A percentile compares a stretch with the other conserved stretches of the same genome.
These are phyloP conservation scores for Amphilophus citrinellus DNA, from an alignment of 2,113 vertebrate species.

Conservation along the genomic window DNA sequence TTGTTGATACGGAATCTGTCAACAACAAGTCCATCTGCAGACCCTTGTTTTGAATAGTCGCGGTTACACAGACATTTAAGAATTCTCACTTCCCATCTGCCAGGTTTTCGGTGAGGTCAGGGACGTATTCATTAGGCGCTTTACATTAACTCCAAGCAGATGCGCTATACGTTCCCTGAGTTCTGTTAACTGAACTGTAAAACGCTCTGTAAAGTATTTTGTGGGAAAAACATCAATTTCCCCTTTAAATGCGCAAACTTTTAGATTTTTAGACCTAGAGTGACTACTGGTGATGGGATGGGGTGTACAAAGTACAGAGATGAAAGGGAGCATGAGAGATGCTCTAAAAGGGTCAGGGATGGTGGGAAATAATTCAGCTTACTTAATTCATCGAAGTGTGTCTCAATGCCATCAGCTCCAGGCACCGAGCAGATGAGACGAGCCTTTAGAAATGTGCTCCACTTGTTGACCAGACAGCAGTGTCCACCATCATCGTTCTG, in stretches of 20 bases:
- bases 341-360: background rate
- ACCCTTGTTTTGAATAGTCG: constrained; percentile 34
- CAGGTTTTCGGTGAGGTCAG: constrained; percentile 25
- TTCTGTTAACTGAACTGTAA: constrained; percentile 11
- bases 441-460: constrained; percentile 98
- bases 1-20: constrained; percentile 53
- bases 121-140: constrained; percentile 20
- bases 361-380: constrained; percentile 72
- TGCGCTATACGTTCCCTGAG: background rate
- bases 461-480: constrained; percentile 98
- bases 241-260: background rate
- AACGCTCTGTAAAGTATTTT: background rate
- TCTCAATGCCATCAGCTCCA: constrained; percentile 92
- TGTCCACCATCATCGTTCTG: constrained; percentile 97
- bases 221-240: background rate
- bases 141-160: constrained; percentile 28
- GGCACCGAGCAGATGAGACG: constrained; percentile 97
- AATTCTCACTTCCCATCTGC: constrained; percentile 53
- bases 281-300: background rate
- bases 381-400: constrained; percentile 98
- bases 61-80: constrained; percentile 31
- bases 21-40: constrained; percentile 45
- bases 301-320: background rate
- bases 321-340: background rate
- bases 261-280: background rate